Conservation (phyloP, 2,888 invertebrate genomes). For the Volucella inflata region DNA sequence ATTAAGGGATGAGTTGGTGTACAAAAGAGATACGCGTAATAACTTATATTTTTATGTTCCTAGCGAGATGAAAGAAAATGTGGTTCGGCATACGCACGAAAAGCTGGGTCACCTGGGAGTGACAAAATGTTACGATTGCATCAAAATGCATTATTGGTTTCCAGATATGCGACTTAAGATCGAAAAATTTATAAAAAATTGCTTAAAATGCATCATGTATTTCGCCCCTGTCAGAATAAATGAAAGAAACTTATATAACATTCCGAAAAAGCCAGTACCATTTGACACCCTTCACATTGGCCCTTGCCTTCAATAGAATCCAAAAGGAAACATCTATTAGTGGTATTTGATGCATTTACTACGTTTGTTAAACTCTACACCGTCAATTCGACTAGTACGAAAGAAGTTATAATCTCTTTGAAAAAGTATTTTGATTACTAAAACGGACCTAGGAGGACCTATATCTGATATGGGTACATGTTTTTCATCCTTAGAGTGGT, state of each 20-base stretch:
- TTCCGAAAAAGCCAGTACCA: too few species aligned
- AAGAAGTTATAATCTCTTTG: not conserved
- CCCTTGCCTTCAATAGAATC: constrained; percentile 78
- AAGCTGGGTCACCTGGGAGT: constrained; percentile 10
- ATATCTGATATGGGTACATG: too few species aligned
- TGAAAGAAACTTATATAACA: too few species aligned
- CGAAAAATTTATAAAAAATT: too few species aligned
- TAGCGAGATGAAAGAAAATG: constrained; percentile 13
- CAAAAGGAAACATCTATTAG: constrained; percentile 76
- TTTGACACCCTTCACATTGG: constrained; percentile 78
- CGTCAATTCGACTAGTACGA: constrained; percentile 19
- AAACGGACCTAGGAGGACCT: too few species aligned
- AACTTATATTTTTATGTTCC: constrained; percentile 16
- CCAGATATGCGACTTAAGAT: too few species aligned
- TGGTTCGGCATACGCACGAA: constrained; percentile 1
- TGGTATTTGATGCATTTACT: constrained; percentile 64
- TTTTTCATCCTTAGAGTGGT: too few species aligned
- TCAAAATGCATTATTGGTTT: too few species aligned
- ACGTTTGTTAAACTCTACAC: constrained; percentile 78
- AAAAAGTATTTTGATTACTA: too few species aligned
- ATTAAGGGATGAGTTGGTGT: constrained; percentile 12
- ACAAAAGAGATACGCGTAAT: not conserved
- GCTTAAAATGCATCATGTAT: too few species aligned
- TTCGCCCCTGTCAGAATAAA: too few species aligned
- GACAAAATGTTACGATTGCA: too few species aligned